Base-by-base conservation (phyloP, 2,797 vertebrate species). In the Poecilia wingei region DNA sequence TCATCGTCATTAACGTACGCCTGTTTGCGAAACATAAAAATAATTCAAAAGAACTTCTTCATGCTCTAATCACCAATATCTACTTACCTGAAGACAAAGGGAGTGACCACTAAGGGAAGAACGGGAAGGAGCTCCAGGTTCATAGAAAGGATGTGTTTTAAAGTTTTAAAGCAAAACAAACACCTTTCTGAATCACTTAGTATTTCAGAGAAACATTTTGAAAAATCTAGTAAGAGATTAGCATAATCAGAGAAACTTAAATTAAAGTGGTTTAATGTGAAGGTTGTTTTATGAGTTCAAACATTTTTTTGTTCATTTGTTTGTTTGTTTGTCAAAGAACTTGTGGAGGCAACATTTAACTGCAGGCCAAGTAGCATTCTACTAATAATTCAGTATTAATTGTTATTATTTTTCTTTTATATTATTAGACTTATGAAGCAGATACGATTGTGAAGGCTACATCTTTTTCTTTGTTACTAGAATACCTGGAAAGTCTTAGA, bases 351-450 rank as follows among this genome's bases (percentile, higher is more conserved):
- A 82, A 74, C 64, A 70, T 64, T 74, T 57, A 64, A 61, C 51
- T 72, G 68, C 49, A 71, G 61, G 51, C 59, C 66, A 76, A 47
- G 53, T 61, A 80, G 59, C 39, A 45, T 45, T 66, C 36, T 79
- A 72, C 31, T 72, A 72, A 78, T 51, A 75, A 74, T 53, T 84
- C 84, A 87, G 80, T 84, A 87, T 87, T 84, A 87, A 57, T 53
- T 81, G 45, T 83, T n/a, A 14, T 36, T 70, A 25, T n/a, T 49
- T 53, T 47, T 74, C 12, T 68, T 75, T 76, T 57, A 69, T 39
- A 55, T 68, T 33, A 77, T 59, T 41, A 79, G n/a, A 59, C 49
- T 69, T 75, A 74, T 76, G 36, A 53, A 57, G 68, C 47, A 57
- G 25, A n/a, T 41, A 33, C 13, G 28, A 75, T 45, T 66, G 45